Evolutionary conservation across 2,113 vertebrate species (phyloP).

Genomic region (Oreochromis spilurus): DNA sequence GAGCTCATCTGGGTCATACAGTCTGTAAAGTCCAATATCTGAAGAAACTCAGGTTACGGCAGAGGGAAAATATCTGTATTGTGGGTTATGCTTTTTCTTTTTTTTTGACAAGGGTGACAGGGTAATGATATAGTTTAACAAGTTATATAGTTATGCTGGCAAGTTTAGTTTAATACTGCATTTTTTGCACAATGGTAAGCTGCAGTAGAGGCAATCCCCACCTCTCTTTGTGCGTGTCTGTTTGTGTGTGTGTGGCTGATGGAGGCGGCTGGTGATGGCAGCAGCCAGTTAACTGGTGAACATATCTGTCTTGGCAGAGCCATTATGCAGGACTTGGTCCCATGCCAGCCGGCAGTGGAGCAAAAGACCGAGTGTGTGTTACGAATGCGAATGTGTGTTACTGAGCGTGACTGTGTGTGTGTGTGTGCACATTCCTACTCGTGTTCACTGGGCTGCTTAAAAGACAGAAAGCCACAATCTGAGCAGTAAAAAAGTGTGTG

Average conservation of each 20-base stretch:
- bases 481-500: not conserved
- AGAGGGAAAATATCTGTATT: not conserved
- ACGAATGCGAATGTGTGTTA: not conserved
- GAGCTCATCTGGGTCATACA: not conserved
- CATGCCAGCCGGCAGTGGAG: conserved; percentile 22
- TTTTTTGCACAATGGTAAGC: not conserved
- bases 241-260: not conserved
- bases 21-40: not conserved
- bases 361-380: not conserved
- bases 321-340: conserved; percentile 42
- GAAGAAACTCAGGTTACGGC: not conserved
- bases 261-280: conserved; percentile 15
- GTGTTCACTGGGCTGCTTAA: not conserved
- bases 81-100: not conserved
- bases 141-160: not conserved
- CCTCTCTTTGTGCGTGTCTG: not conserved
- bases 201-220: not conserved
- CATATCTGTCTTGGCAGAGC: conserved; percentile 50
- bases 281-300: conserved; percentile 50
- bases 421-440: not conserved
- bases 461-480: not conserved
- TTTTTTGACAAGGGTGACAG: not conserved
- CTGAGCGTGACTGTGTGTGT: not conserved
- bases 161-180: not conserved
- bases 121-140: not conserved